Evolutionary conservation across 2,113 vertebrate genomes (phyloP).

Genomic region (Phylloscopus whistleri): DNA sequence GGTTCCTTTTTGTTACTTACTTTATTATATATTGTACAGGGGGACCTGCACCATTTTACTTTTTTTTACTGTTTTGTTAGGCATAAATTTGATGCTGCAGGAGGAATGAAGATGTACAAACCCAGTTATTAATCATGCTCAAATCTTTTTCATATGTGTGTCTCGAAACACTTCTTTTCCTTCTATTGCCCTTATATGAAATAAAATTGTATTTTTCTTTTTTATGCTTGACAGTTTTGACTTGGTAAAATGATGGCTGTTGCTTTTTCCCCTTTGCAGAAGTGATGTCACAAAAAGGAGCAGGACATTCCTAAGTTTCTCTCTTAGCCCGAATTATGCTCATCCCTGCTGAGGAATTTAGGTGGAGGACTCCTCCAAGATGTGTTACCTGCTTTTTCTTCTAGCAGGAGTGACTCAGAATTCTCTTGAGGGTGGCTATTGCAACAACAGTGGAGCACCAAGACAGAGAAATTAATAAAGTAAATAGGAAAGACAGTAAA

Average conservation of each 20-base stretch:
- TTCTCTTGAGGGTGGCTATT: conserved; percentile 10
- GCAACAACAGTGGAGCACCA: not conserved
- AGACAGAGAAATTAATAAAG: conserved; percentile 59
- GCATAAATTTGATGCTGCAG: not conserved
- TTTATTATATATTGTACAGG: not conserved
- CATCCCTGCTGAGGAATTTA: not conserved
- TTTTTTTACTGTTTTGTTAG: not conserved
- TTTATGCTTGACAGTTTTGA: not conserved
- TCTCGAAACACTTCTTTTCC: not conserved
- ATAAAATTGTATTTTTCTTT: not conserved
- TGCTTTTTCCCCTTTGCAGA: not conserved
- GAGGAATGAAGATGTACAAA: not conserved
- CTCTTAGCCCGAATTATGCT: not conserved
- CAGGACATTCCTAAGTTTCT: not conserved
- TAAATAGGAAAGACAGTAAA: conserved; percentile 71
- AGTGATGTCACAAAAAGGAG: not conserved
- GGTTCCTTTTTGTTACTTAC: not conserved
- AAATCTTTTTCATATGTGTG: not conserved
- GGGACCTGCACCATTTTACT: not conserved
- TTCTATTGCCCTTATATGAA: not conserved
- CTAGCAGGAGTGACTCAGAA: not conserved
- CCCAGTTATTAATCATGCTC: not conserved
- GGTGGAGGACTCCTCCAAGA: not conserved
- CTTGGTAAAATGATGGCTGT: not conserved
- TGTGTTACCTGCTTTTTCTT: not conserved